Percentiles rank a stretch among this genome's conserved stretches.
Evolutionary conservation across 2,888 invertebrate genomes (phyloP).

Genomic region (Morinoia aosen): DNA sequence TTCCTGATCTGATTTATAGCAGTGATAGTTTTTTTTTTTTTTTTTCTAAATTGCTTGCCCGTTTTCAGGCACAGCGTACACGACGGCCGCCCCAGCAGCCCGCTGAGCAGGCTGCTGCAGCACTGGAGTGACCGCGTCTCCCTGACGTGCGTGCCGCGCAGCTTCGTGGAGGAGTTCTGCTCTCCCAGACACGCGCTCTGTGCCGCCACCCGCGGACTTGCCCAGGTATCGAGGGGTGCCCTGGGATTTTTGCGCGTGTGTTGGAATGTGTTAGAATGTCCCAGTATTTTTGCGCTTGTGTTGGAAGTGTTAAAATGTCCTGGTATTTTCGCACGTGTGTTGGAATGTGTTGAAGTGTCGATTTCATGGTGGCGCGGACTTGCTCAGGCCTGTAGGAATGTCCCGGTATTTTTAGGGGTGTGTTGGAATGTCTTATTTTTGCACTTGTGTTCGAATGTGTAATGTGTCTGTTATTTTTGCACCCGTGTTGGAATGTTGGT

Average conservation of each 20-base stretch:
- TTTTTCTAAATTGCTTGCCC: too few species aligned
- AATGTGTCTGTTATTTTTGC: too few species aligned
- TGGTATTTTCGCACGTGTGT: neutral
- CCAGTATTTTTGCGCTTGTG: too few species aligned
- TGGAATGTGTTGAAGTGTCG: too few species aligned
- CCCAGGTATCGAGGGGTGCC: neutral
- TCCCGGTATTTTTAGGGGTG: too few species aligned
- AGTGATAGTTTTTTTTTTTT: too few species aligned
- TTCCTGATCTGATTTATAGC: too few species aligned
- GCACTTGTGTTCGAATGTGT: too few species aligned
- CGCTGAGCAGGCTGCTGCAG: slow-evolving; percentile 49
- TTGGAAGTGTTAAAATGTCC: neutral
- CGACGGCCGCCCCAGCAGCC: neutral
- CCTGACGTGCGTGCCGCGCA: neutral
- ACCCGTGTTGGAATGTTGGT: too few species aligned
- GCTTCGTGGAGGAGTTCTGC: slow-evolving; percentile 23
- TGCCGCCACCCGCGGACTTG: neutral
- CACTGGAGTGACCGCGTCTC: neutral
- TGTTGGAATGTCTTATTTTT: too few species aligned
- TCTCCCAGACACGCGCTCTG: neutral
- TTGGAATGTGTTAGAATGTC: neutral
- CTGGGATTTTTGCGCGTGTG: neutral
- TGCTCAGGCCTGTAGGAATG: too few species aligned
- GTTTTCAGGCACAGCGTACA: neutral
- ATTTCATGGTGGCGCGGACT: too few species aligned